These are phyloP conservation scores for Xylota sylvarum DNA, from an alignment of 2,888 invertebrate species.

Conservation along the genomic window DNA sequence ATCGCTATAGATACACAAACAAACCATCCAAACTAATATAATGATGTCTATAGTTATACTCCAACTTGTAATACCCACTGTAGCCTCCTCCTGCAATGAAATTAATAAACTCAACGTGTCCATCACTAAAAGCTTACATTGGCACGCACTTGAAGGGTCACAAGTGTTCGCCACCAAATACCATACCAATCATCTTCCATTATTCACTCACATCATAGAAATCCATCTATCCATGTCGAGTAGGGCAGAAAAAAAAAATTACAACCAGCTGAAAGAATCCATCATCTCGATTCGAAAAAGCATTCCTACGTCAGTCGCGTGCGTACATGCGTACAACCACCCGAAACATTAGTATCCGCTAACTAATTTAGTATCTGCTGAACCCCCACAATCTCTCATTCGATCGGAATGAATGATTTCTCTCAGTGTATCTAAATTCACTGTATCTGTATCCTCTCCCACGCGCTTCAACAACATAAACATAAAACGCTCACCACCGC, in stretches of 20 bases:
- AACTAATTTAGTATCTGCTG: conserved; percentile 36
- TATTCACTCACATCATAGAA: conserved; percentile 5
- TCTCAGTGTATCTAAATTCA: conserved; percentile 11
- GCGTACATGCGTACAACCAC: conserved; percentile 39
- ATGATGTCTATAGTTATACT: no score
- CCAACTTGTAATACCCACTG: conserved; percentile 5
- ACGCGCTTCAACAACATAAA: conserved; percentile 63
- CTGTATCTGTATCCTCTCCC: conserved; percentile 50
- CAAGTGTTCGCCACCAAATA: not conserved
- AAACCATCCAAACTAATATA: no score
- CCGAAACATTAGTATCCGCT: conserved; percentile 34
- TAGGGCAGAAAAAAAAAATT: conserved; percentile 8
- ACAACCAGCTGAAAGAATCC: conserved; percentile 43
- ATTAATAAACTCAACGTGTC: conserved; percentile 11
- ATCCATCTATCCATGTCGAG: conserved; percentile 17
- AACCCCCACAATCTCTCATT: conserved; percentile 43
- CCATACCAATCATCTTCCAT: conserved; percentile 12
- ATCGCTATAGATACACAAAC: no score
- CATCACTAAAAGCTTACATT: not conserved
- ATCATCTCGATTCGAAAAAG: conserved; percentile 37
- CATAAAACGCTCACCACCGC: conserved; percentile 55
- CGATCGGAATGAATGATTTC: conserved; percentile 50
- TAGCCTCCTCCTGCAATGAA: not conserved
- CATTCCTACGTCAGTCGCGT: conserved; percentile 52
- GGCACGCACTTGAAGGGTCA: conserved; percentile 21